phyloP scores from a whole-genome alignment of 2,888 invertebrate genomes.

The Neoitamus cyanurus region DNA sequence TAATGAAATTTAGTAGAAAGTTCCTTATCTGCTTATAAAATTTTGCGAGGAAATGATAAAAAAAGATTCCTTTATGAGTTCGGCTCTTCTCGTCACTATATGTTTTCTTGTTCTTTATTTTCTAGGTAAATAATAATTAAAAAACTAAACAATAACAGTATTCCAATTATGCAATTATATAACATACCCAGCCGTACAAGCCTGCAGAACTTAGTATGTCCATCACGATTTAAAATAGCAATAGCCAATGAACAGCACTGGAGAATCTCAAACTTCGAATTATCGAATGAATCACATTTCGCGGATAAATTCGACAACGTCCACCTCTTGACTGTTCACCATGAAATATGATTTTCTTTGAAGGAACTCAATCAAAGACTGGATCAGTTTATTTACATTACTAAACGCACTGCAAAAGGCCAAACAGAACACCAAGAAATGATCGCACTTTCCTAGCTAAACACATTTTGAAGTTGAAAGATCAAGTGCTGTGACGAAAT shows the following conservation, averaged over 20 bases:
- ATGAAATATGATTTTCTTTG: not conserved
- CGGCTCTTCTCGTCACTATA: too few species aligned
- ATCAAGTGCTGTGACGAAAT: slow-evolving; percentile 22
- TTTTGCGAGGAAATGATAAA: too few species aligned
- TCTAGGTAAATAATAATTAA: too few species aligned
- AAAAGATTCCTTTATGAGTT: too few species aligned
- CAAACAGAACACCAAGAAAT: not conserved
- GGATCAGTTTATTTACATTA: not conserved
- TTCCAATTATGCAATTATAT: not conserved
- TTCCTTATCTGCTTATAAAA: too few species aligned
- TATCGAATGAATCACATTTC: not conserved
- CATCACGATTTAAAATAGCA: slow-evolving; percentile 20
- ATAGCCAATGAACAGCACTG: not conserved
- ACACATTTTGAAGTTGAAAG: not conserved
- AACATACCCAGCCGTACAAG: slow-evolving; percentile 49
- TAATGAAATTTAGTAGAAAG: too few species aligned
- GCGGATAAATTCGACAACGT: not conserved
- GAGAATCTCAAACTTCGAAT: not conserved
- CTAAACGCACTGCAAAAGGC: not conserved
- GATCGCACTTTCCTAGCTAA: not conserved
- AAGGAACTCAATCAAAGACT: not conserved
- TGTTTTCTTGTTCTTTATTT: too few species aligned
- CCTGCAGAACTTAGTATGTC: slow-evolving; percentile 44
- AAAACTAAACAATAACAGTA: not conserved
- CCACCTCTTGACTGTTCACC: not conserved